Percentiles rank a stretch among this genome's conserved stretches.
Conservation (phyloP, 2,113 vertebrate genomes). For the Oreochromis niloticus region DNA sequence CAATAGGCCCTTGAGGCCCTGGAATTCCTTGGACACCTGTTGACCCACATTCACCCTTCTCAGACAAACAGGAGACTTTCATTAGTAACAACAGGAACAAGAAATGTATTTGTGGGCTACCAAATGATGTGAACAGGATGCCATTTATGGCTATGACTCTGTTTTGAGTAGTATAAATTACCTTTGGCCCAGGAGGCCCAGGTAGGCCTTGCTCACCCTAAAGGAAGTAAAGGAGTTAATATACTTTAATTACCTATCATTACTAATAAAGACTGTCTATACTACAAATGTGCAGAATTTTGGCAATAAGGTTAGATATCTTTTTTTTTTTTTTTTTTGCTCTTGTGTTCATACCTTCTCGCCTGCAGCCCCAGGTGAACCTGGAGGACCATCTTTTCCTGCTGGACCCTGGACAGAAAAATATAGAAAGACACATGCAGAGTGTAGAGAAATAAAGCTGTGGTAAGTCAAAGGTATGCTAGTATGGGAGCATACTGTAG, state of each 20-base stretch:
- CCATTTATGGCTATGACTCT: neutral
- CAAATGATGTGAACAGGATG: neutral
- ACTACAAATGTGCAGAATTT: neutral
- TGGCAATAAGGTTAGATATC: neutral
- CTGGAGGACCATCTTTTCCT: conserved; percentile 72
- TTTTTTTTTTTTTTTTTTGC: neutral
- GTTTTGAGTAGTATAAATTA: conserved; percentile 33
- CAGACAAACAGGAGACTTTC: neutral
- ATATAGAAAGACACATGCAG: neutral
- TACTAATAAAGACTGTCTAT: neutral
- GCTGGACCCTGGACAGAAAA: conserved; percentile 71
- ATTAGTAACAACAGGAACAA: neutral
- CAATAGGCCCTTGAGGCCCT: conserved; percentile 76
- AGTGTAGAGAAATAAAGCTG: neutral
- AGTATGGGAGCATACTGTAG: neutral
- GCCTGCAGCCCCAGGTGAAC: conserved; percentile 72
- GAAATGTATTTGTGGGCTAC: neutral
- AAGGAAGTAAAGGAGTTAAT: neutral
- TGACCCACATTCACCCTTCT: conserved; percentile 80
- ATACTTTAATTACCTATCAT: neutral
- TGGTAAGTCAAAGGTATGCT: neutral
- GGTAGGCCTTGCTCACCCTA: conserved; percentile 80
- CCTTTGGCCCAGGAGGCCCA: conserved; percentile 83
- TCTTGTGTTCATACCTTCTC: conserved; percentile 69
- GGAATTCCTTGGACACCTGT: conserved; percentile 68